Base-by-base conservation (phyloP, 2,888 invertebrate genomes). In the Ganaspis brasiliensis region DNA sequence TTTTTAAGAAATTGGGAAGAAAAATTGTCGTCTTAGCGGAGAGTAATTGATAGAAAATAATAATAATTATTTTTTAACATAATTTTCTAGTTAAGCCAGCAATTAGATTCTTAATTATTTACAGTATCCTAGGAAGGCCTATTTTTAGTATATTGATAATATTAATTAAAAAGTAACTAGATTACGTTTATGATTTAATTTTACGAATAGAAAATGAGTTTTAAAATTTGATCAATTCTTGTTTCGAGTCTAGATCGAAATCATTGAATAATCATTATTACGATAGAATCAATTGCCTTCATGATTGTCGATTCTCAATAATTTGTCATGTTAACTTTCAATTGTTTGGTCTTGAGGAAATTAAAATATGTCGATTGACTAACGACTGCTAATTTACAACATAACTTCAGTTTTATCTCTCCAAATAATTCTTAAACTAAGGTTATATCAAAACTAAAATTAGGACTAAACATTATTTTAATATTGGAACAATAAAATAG, bases 121-220 rank as follows among this genome's bases (percentile, higher is more conserved):
- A 67, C 67, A 67, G 16, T 52, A 26, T 45, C 26, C 0, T 67
- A 10, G 24, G 40, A 67, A 63, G 63, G 63, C 45, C 45, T 67
- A 67, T 67, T 49, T 76, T 80, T 72, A 76, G 9, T 52, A 19
- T 52, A 19, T 9, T 9, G 74, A 70, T 74, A 76, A 72, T 78
- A 76, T 74, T 19, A 63, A 37, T 73, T 79, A 74, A 26, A 78
- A 76, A 76, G 73, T 19, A 76, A 61, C 76, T 80, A 80, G 61
- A 75, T 55, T 45, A 56, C 73, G 49, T 31, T 77, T 70, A 14
- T 26, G 40, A n/a, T 1, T 16, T 49, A 49, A 3, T 16, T 16
- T 49, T 16, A 49, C 49, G 49, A 49, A 49, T 52, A 19, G 19
- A 19, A 52, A 52, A 52, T 19, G n/a, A 45, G 21, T 67, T 45